phyloP scores from a whole-genome alignment of 2,113 vertebrate genomes.

The Camarhynchus parvulus region DNA sequence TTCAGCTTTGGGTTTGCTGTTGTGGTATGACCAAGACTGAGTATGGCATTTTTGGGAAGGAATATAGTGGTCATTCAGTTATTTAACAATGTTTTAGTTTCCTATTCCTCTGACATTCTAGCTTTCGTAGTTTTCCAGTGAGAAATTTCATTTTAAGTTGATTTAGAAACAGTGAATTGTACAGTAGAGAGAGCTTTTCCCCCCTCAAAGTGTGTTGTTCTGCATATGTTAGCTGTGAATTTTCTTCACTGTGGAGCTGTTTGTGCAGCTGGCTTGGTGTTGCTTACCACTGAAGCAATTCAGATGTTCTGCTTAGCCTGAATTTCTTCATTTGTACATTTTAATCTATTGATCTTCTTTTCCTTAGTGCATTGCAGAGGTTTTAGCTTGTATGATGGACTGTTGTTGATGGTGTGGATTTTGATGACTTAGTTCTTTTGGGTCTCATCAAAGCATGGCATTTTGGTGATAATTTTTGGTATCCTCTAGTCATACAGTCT shows the following conservation, averaged over 20 bases:
- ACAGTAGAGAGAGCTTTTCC: background rate
- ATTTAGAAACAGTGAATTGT: background rate
- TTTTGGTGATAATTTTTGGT: background rate
- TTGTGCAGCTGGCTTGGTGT: background rate
- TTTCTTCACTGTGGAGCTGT: background rate
- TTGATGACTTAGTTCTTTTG: background rate
- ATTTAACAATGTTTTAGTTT: background rate
- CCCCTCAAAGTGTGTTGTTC: fast-evolving
- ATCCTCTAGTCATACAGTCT: background rate
- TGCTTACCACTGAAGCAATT: background rate
- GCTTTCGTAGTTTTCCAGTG: background rate
- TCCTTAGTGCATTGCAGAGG: background rate
- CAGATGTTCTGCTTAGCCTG: background rate
- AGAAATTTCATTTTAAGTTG: background rate
- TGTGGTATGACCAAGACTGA: background rate
- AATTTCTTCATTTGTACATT: background rate
- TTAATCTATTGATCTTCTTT: background rate
- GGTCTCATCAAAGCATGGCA: background rate
- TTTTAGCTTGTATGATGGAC: background rate
- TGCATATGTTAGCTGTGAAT: background rate
- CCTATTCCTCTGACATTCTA: background rate
- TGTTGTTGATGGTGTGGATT: background rate
- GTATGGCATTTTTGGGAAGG: background rate
- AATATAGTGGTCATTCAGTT: background rate
- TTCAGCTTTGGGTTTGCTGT: background rate